phyloP scores from a whole-genome alignment of 2,888 invertebrate genomes.

The Lypha dubia region DNA sequence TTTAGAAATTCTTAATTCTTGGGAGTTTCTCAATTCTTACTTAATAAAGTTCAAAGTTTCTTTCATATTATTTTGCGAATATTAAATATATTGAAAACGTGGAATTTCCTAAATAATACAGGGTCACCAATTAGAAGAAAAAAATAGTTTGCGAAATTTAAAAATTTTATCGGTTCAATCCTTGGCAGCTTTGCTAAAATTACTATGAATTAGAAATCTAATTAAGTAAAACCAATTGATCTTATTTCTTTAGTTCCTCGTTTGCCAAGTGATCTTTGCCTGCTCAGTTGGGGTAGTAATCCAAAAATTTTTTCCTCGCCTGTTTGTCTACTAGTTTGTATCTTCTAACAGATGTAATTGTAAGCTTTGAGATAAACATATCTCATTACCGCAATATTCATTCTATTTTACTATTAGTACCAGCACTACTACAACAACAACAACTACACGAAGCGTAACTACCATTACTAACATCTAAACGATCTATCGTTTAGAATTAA shows the following conservation, averaged over 20 bases:
- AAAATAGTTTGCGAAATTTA: no score
- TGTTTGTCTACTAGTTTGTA: slow-evolving; percentile 49
- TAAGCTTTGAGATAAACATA: slow-evolving; percentile 65
- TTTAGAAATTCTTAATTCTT: no score
- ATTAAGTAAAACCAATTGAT: not conserved
- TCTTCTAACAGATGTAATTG: slow-evolving; percentile 63
- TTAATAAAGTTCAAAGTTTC: no score
- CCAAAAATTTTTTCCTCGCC: slow-evolving; percentile 5
- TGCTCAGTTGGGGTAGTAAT: slow-evolving; percentile 11
- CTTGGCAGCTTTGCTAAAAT: not conserved
- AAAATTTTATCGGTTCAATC: not conserved
- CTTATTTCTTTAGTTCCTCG: not conserved
- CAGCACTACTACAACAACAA: not conserved
- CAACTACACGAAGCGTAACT: not conserved
- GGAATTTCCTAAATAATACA: no score
- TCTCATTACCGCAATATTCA: slow-evolving; percentile 66
- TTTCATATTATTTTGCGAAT: no score
- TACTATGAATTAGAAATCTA: not conserved
- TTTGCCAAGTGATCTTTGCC: not conserved
- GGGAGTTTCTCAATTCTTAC: no score
- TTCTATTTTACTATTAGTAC: slow-evolving; percentile 10
- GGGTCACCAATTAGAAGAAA: no score
- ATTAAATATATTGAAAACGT: no score
- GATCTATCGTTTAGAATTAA: slow-evolving; percentile 73
- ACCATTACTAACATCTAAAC: slow-evolving; percentile 57